These are phyloP conservation scores for Meandrina meandrites DNA, from an alignment of 92 coral and sea anemone genomes.

Conservation along the genomic window DNA sequence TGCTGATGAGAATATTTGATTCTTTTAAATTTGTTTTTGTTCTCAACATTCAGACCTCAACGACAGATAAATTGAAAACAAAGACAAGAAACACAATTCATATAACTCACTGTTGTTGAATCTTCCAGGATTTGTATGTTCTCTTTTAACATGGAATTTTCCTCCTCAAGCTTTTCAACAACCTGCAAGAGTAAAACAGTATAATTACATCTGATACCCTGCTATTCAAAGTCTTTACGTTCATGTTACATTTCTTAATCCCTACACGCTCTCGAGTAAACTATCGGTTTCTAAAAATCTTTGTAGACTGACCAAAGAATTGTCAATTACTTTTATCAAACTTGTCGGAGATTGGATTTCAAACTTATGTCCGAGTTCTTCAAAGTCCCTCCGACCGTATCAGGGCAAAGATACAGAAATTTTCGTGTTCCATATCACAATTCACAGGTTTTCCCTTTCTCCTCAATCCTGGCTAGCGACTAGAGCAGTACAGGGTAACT, in stretches of 20 bases:
- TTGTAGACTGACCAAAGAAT: background rate
- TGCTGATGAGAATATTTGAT: background rate
- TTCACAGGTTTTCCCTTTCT: background rate
- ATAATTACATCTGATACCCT: background rate
- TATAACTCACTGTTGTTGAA: conserved; percentile 21
- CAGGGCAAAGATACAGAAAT: background rate
- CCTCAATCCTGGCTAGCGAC: background rate
- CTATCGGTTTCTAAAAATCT: too few relatives aligned
- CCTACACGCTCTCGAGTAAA: background rate
- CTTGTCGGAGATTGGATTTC: too few relatives aligned
- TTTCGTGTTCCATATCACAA: background rate
- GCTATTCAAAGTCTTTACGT: background rate
- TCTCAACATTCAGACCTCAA: background rate
- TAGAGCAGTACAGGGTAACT: background rate
- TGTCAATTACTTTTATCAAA: background rate
- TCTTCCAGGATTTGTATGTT: conserved; percentile 39
- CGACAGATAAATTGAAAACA: background rate
- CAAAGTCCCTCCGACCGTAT: too few relatives aligned
- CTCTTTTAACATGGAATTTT: conserved; percentile 36
- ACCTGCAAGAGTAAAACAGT: background rate
- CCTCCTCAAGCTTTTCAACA: conserved; percentile 43
- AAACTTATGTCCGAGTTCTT: too few relatives aligned
- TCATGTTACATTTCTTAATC: background rate
- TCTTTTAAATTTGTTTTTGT: background rate
- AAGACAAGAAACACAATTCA: background rate